These are phyloP conservation scores for Chionomys nivalis DNA, from an alignment of 2,113 vertebrate species.

Conservation along the genomic window DNA sequence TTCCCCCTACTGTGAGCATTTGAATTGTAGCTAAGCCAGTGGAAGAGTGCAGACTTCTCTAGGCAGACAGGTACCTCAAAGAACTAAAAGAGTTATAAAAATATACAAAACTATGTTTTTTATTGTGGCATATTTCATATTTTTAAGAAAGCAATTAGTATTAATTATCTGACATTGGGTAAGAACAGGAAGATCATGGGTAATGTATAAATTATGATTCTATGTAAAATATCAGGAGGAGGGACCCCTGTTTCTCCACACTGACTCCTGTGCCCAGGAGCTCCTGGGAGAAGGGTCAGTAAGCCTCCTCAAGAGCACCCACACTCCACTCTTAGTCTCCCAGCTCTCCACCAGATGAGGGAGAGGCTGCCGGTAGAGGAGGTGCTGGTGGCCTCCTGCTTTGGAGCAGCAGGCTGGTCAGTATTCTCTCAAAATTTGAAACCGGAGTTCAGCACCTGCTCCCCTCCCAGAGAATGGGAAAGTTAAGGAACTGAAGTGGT, in stretches of 20 bases:
- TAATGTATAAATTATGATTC: constrained; percentile 59
- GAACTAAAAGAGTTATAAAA: constrained; percentile 69
- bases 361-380: neutral
- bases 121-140: constrained; percentile 76
- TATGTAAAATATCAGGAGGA: constrained; percentile 75
- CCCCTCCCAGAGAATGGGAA: neutral
- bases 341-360: fast-evolving
- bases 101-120: constrained; percentile 69
- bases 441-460: neutral
- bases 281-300: fast-evolving
- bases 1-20: neutral
- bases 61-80: constrained; percentile 44
- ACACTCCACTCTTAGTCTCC: fast-evolving
- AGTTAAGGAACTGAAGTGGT: fast-evolving
- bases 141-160: constrained; percentile 74
- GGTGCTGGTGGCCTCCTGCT: fast-evolving
- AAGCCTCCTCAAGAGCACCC: neutral
- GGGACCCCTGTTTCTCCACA: constrained; percentile 48
- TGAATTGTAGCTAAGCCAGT: constrained; percentile 8
- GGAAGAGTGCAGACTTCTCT: constrained; percentile 47
- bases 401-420: neutral
- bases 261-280: neutral
- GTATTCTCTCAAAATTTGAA: neutral
- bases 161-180: constrained; percentile 62
- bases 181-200: constrained; percentile 71